A percentile compares a stretch with the other conserved stretches of the same genome.
Conservation (phyloP, 2,113 vertebrate genomes). For the human region DNA sequence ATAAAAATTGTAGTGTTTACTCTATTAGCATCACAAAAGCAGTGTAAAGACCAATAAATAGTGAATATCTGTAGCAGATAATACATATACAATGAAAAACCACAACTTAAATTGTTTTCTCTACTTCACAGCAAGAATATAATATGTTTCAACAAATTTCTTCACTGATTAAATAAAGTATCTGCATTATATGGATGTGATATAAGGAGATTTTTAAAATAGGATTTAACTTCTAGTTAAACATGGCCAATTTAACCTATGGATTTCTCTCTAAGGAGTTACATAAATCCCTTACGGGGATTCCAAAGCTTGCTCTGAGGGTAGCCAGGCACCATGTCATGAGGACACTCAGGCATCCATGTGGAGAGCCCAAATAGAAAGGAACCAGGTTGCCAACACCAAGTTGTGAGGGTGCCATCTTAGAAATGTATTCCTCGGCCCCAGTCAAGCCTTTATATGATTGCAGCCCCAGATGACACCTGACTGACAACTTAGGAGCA, state of each 20-base stretch:
- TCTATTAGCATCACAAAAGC: neutral
- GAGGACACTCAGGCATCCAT: neutral
- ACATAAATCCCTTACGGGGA: too few relatives aligned
- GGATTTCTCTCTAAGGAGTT: neutral
- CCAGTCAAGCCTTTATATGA: neutral
- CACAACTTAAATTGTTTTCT: neutral
- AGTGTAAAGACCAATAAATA: neutral
- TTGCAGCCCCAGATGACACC: neutral
- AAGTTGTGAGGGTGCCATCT: neutral
- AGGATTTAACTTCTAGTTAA: neutral
- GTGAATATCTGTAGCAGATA: neutral
- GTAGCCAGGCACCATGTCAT: neutral
- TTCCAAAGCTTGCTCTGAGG: neutral
- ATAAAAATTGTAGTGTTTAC: neutral
- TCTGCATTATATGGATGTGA: neutral
- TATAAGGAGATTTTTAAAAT: neutral
- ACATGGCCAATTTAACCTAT: neutral
- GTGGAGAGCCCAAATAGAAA: neutral
- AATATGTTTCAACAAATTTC: neutral
- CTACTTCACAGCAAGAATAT: neutral
- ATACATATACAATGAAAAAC: neutral
- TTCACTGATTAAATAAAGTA: neutral
- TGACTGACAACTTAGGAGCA: neutral
- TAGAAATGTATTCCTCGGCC: neutral
- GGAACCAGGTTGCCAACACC: too few relatives aligned